phyloP scores from a whole-genome alignment of 2,113 vertebrate genomes.

The Carassius gibelio region DNA sequence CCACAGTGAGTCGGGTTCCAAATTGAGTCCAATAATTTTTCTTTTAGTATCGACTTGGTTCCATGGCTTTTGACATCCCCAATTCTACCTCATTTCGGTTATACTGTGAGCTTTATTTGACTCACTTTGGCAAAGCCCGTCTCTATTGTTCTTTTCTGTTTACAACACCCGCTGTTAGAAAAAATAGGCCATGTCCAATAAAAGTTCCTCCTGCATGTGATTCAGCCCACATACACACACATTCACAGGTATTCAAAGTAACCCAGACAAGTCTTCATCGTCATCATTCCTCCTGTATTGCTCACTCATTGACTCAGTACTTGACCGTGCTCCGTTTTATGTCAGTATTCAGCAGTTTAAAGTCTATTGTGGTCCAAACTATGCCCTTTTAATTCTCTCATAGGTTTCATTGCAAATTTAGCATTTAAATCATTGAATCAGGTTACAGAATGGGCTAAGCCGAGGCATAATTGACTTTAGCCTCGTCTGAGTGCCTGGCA shows the following conservation, averaged over 20 bases:
- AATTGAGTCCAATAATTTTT: background rate
- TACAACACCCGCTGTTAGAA: background rate
- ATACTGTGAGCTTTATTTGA: slow-evolving; percentile 27
- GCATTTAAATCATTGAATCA: slow-evolving; percentile 14
- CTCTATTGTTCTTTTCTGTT: slow-evolving; percentile 11
- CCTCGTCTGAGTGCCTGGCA: background rate
- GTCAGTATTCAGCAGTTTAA: background rate
- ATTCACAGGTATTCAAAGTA: background rate
- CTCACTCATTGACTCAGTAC: background rate
- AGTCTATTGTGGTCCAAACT: background rate
- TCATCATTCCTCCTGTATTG: background rate
- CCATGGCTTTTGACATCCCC: too few species aligned
- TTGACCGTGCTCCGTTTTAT: background rate
- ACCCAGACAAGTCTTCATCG: background rate
- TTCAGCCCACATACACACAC: background rate
- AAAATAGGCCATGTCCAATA: slow-evolving; percentile 34
- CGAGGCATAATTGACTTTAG: slow-evolving; percentile 7
- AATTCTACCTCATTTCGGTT: slow-evolving; percentile 23
- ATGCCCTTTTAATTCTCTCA: background rate
- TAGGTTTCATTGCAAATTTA: slow-evolving; percentile 4
- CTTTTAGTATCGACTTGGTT: background rate
- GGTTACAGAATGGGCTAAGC: background rate
- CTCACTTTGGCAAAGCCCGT: background rate
- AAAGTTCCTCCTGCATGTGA: slow-evolving; percentile 9
- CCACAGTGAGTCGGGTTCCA: background rate